Percentiles rank a stretch among this genome's conserved stretches.
Conservation (phyloP, 2,113 vertebrate genomes). For the Nematolebias whitei region DNA sequence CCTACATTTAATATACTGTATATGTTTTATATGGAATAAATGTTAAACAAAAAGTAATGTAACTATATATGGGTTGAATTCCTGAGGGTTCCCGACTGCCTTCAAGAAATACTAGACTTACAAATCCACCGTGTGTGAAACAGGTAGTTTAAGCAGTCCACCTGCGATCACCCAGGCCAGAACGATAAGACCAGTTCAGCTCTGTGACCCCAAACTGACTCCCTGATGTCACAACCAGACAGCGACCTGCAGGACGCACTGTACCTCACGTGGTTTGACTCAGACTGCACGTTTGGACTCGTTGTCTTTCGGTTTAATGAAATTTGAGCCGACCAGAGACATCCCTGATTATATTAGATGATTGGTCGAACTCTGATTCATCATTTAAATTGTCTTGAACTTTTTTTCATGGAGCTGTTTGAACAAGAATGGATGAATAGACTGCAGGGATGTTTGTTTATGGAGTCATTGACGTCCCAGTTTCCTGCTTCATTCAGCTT, state of each 20-base stretch:
- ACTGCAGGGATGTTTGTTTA: conserved; percentile 9
- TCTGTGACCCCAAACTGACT: not conserved
- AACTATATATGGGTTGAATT: too few species aligned
- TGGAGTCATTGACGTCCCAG: not conserved
- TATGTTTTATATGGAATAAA: too few species aligned
- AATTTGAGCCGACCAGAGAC: not conserved
- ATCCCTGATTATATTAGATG: not conserved
- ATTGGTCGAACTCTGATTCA: conserved; percentile 1
- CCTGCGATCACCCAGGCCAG: too few species aligned
- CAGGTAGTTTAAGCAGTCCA: too few species aligned
- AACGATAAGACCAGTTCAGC: not conserved
- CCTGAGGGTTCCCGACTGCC: too few species aligned
- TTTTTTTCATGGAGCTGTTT: too few species aligned
- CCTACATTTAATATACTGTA: too few species aligned
- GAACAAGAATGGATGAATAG: not conserved
- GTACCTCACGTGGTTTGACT: not conserved
- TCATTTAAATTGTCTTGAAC: not conserved
- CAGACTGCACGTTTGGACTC: not conserved
- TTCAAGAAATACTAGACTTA: too few species aligned
- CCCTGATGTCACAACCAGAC: not conserved
- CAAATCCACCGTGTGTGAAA: too few species aligned
- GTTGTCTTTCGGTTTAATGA: not conserved
- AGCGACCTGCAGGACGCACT: not conserved
- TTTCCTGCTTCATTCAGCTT: conserved; percentile 35
- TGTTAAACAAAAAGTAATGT: too few species aligned